A percentile compares a stretch with the other conserved stretches of the same genome.
Evolutionary conservation across 2,113 vertebrate species (phyloP).

Genomic region (Tragelaphus strepsiceros): DNA sequence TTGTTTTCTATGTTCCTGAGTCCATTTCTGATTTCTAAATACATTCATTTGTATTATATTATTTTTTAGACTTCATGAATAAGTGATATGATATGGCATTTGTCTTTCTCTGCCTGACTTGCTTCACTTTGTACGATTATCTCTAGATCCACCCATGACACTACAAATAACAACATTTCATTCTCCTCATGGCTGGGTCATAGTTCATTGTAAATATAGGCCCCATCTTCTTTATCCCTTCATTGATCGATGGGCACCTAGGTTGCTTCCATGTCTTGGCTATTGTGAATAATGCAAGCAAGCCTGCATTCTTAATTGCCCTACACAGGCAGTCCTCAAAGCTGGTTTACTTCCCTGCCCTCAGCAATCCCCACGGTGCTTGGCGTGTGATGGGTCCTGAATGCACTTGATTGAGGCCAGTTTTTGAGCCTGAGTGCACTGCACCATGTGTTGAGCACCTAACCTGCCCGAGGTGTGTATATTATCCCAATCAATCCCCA

Average conservation of each 20-base stretch:
- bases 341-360: neutral
- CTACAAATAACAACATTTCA: neutral
- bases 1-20: neutral
- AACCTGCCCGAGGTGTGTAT: neutral
- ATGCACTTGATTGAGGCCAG: neutral
- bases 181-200: neutral
- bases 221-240: neutral
- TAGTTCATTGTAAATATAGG: neutral
- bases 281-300: neutral
- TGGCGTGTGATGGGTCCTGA: neutral
- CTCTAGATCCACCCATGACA: neutral
- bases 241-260: neutral
- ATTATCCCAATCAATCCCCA: no score
- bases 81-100: neutral
- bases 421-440: neutral
- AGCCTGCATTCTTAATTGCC: neutral
- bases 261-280: neutral
- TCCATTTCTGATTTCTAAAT: neutral
- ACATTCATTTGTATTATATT: neutral
- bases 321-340: neutral
- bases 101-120: neutral
- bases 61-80: neutral
- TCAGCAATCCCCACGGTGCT: neutral
- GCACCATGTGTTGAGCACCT: neutral
- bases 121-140: neutral